phyloP scores from a whole-genome alignment of 1,140 invertebrate species.

The Hirudo medicinalis region DNA sequence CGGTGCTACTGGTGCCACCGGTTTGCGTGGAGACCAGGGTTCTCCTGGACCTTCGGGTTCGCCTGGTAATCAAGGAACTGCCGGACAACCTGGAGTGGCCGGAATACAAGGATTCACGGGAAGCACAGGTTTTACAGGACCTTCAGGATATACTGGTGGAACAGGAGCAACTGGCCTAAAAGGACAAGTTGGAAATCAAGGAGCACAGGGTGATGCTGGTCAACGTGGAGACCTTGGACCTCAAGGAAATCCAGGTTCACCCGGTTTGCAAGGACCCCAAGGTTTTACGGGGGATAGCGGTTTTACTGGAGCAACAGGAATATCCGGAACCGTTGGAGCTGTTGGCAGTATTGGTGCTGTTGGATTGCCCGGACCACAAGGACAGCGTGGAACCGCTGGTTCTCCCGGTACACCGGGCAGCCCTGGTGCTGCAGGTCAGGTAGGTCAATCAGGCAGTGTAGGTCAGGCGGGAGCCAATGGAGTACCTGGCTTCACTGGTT shows the following conservation, averaged over 20 bases:
- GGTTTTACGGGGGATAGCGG: conserved; percentile 10
- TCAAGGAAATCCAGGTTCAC: conserved; percentile 16
- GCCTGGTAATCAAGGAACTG: conserved; percentile 16
- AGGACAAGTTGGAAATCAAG: conserved; percentile 14
- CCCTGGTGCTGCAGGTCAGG: not conserved
- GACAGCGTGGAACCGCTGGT: not conserved
- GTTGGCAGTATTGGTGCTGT: conserved; percentile 7
- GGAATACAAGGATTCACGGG: conserved; percentile 5
- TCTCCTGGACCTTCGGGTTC: not conserved
- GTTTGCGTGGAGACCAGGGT: conserved; percentile 15
- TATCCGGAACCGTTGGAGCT: not conserved
- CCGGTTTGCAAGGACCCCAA: conserved; percentile 8
- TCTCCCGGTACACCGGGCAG: not conserved
- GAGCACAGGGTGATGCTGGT: conserved; percentile 15
- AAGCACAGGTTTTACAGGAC: conserved; percentile 6
- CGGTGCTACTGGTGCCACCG: conserved; percentile 11
- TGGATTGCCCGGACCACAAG: conserved; percentile 7
- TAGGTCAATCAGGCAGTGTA: conserved; percentile 3
- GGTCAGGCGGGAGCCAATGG: conserved; percentile 1
- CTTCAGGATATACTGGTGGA: not conserved
- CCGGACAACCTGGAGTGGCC: not conserved
- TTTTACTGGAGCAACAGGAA: not conserved
- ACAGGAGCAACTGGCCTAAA: not conserved
- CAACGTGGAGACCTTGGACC: conserved; percentile 15
- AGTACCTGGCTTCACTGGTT: conserved; percentile 15